These are phyloP conservation scores for Malurus alboscapulatus DNA, from an alignment of 2,113 vertebrate species.

Conservation along the genomic window DNA sequence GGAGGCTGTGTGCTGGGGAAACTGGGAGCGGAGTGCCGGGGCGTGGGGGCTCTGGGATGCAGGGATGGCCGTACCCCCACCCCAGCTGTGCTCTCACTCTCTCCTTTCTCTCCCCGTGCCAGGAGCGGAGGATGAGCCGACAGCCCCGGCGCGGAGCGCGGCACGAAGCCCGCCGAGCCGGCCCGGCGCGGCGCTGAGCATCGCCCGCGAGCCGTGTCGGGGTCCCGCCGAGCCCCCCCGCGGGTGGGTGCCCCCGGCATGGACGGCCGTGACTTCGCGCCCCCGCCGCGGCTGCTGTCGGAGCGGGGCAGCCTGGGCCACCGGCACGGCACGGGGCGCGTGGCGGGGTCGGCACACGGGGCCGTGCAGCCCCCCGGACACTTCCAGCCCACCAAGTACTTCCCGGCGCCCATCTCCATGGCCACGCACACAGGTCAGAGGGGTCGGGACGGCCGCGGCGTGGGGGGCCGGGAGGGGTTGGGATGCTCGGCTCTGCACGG, in stretches of 20 bases:
- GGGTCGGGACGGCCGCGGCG: background rate
- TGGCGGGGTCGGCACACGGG: constrained; percentile 83
- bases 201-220: background rate
- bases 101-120: constrained; percentile 23
- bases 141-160: constrained; percentile 41
- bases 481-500: background rate
- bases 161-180: background rate
- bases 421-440: constrained; percentile 93
- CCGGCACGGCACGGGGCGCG: constrained; percentile 86
- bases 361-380: constrained; percentile 87
- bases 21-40: background rate
- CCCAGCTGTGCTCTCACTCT: background rate
- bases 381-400: constrained; percentile 94
- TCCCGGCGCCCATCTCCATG: constrained; percentile 93
- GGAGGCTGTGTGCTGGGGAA: background rate
- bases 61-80: no score
- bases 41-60: background rate
- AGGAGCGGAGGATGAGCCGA: constrained; percentile 71
- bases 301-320: constrained; percentile 90
- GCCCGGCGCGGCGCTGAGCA: constrained; percentile 29
- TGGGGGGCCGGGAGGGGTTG: background rate
- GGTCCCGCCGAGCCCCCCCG: constrained; percentile 57
- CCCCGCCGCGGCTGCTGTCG: constrained; percentile 90
- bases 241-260: constrained; percentile 70
- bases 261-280: constrained; percentile 95